These are phyloP conservation scores for Hartigia nigra DNA, from an alignment of 2,888 invertebrate species.

Conservation along the genomic window DNA sequence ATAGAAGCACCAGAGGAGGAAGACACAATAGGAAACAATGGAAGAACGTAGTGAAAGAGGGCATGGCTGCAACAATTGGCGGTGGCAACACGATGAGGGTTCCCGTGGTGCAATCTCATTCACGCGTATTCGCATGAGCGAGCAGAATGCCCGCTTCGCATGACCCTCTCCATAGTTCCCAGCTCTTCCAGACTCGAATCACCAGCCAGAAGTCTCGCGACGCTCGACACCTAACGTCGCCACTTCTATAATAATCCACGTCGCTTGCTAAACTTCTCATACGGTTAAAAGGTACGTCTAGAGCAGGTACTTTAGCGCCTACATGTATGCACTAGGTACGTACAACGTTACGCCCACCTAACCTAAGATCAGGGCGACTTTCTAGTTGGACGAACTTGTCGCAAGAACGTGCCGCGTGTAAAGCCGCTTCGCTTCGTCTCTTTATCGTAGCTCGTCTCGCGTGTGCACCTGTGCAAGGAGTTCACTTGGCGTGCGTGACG, in stretches of 20 bases:
- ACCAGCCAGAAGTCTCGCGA: not conserved
- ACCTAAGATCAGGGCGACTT: not conserved
- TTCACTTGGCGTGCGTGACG: not conserved
- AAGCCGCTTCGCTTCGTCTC: constrained; percentile 40
- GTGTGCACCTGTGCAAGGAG: not conserved
- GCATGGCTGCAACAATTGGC: constrained; percentile 40
- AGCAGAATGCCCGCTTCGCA: constrained; percentile 26
- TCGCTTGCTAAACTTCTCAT: not conserved
- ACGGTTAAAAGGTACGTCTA: not conserved
- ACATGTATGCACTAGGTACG: not conserved
- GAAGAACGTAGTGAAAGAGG: constrained; percentile 45
- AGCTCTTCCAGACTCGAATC: constrained; percentile 9
- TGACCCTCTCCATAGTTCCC: constrained; percentile 24
- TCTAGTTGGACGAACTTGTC: not conserved
- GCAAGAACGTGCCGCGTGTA: constrained; percentile 34
- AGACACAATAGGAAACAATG: constrained; percentile 49
- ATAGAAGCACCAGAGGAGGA: constrained; percentile 34
- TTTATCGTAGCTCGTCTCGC: constrained; percentile 27
- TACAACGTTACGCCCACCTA: not conserved
- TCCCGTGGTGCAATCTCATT: constrained; percentile 53
- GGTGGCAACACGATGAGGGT: constrained; percentile 37
- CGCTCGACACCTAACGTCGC: not conserved
- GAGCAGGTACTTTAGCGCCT: not conserved
- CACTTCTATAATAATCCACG: not conserved
- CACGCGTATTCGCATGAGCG: constrained; percentile 54